These are phyloP conservation scores for Xylocopa sonorina DNA, from an alignment of 1,140 invertebrate species.

Conservation along the genomic window DNA sequence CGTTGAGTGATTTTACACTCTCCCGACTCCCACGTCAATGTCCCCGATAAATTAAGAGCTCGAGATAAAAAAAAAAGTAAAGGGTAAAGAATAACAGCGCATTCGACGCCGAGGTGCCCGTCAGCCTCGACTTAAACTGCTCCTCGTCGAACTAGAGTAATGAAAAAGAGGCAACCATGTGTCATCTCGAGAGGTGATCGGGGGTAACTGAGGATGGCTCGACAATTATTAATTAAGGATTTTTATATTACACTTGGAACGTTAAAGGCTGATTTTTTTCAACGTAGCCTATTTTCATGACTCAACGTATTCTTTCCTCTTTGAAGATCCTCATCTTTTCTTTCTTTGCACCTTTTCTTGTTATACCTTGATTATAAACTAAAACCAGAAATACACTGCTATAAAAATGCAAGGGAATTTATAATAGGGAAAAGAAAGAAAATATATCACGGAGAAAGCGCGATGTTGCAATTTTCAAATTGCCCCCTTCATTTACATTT, in stretches of 20 bases:
- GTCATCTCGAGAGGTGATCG: neutral
- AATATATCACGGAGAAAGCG: neutral
- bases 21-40: constrained; percentile 46
- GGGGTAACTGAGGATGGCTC: too few relatives aligned
- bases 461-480: neutral
- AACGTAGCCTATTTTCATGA: neutral
- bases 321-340: too few relatives aligned
- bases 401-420: neutral
- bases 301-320: neutral
- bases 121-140: neutral
- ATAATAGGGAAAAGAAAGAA: neutral
- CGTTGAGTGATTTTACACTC: constrained; percentile 65
- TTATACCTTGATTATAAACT: neutral
- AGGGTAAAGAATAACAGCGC: constrained; percentile 28
- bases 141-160: neutral
- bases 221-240: too few relatives aligned
- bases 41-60: constrained; percentile 60
- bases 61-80: constrained; percentile 44
- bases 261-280: constrained; percentile 28
- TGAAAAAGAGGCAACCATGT: neutral
- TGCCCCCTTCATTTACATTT: neutral
- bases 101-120: constrained; percentile 11
- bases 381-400: neutral
- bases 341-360: neutral
- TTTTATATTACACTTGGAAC: too few relatives aligned